phyloP scores from a whole-genome alignment of 2,797 vertebrate genomes.

The Fratercula arctica region DNA sequence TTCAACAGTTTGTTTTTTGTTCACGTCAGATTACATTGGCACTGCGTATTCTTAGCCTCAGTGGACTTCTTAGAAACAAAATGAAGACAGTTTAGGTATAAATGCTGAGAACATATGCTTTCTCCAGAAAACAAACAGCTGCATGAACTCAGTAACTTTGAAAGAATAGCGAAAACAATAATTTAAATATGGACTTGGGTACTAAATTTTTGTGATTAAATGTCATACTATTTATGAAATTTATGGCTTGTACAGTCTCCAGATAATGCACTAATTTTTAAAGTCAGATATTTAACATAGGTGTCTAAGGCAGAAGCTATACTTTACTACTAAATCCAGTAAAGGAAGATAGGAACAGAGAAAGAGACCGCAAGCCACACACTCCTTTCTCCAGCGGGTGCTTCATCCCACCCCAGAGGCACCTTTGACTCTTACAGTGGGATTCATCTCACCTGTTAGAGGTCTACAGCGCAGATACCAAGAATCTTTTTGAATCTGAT shows the following conservation, averaged over 20 bases:
- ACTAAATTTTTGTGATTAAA: background rate
- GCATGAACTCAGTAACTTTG: background rate
- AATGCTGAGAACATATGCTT: background rate
- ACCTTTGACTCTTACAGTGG: background rate
- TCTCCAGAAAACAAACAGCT: background rate
- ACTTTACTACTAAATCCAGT: background rate
- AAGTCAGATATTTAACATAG: background rate
- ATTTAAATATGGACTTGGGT: background rate
- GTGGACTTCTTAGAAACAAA: background rate
- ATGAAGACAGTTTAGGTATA: background rate
- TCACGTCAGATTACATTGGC: background rate
- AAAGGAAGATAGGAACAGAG: background rate
- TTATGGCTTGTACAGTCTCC: background rate
- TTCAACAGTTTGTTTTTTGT: background rate
- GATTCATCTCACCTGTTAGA: background rate
- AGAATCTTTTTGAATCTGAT: background rate
- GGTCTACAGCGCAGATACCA: background rate
- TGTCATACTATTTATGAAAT: background rate
- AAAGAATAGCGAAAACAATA: background rate
- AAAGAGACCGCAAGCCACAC: background rate
- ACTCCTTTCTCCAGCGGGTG: rapidly evolving
- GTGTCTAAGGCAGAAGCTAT: background rate
- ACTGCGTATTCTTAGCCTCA: background rate
- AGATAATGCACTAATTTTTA: background rate
- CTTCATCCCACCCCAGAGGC: background rate